Base-by-base conservation (phyloP, 2,888 invertebrate species). In the Mallateleia sp. region DNA sequence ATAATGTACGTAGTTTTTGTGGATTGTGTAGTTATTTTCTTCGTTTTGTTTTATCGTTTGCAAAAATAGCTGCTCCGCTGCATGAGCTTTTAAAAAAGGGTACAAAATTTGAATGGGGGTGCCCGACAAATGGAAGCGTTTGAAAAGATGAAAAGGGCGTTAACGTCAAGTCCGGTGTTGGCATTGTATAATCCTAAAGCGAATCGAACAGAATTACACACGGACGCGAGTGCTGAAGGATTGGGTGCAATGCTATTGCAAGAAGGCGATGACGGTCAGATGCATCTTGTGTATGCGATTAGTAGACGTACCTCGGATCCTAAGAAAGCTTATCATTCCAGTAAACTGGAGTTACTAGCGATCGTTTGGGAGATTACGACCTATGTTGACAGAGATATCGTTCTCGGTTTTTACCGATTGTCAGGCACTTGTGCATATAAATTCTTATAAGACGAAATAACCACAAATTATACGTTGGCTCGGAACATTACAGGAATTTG, bases 291-390 rank as follows among this genome's bases (percentile, higher is more conserved):
- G 8, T 28, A 28, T 28, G 28, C 28, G 28, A 28, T 28, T 6
- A 88, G 84, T 47, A 79, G 88, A 45, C 89, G 90, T 52, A 91
- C 90, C 4, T 88, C 89, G 5, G 89, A 85, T 3, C 64, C 66
- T 9, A 91, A 91, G 64, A 54, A 67, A 6, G 74, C 67, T 8
- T 92, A 92, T 78, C 91, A 72, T 60, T 72, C 60, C 11, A 72
- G 58, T 15, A 89, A 88, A 50, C 64, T 90, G 8, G 89, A 89
- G 47, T 58, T 90, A 15, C 38, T 90, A 58, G 85, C 90, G 7
- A 87, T 90, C 45, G 88, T 89, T 15, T 89, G 82, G 80, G 78
- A 32, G 88, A 38, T 62, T 89, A 28, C 54, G 87, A 50, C 47
- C 77, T 20, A 85, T 85, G n/a, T 71, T 90, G 38, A 71, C 89